phyloP scores from a whole-genome alignment of 2,797 vertebrate species.

The Chaenodraco wilsoni region DNA sequence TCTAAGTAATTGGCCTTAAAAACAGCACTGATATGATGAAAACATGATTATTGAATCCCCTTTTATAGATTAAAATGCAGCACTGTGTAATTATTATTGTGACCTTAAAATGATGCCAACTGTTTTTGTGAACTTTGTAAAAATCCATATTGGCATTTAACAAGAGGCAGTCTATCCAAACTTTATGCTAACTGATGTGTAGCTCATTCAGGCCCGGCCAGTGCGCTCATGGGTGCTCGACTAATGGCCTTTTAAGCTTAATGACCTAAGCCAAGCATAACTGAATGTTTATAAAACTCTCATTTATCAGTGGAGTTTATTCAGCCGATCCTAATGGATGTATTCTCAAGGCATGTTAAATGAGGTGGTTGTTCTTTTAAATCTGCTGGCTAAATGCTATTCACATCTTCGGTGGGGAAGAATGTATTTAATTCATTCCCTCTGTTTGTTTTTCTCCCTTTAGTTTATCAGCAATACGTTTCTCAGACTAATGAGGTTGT shows the following conservation, averaged over 20 bases:
- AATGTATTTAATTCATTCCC: constrained; percentile 46
- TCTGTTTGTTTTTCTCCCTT: constrained; percentile 45
- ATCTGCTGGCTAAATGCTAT: constrained; percentile 58
- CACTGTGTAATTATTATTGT: neutral
- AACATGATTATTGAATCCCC: neutral
- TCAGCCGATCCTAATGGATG: constrained; percentile 63
- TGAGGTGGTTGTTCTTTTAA: constrained; percentile 62
- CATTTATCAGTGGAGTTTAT: constrained; percentile 66
- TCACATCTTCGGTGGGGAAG: constrained; percentile 38
- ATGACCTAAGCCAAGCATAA: constrained; percentile 65
- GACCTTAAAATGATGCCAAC: constrained; percentile 2
- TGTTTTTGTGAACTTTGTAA: constrained; percentile 26
- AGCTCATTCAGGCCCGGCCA: constrained; percentile 33
- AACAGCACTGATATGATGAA: constrained; percentile 9
- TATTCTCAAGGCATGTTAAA: constrained; percentile 60
- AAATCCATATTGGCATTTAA: constrained; percentile 31
- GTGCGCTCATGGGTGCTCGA: constrained; percentile 45
- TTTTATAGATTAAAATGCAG: neutral
- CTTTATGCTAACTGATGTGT: constrained; percentile 54
- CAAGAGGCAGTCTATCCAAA: constrained; percentile 36
- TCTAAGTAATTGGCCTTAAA: constrained; percentile 1
- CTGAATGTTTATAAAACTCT: constrained; percentile 68
- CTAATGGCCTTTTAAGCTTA: constrained; percentile 75
- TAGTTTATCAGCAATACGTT: constrained; percentile 37
- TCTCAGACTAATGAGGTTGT: constrained; percentile 18